Evolutionary conservation across 64 coral and sea anemone species (phyloP).

Genomic region (Dendrophyllia cribrosa): DNA sequence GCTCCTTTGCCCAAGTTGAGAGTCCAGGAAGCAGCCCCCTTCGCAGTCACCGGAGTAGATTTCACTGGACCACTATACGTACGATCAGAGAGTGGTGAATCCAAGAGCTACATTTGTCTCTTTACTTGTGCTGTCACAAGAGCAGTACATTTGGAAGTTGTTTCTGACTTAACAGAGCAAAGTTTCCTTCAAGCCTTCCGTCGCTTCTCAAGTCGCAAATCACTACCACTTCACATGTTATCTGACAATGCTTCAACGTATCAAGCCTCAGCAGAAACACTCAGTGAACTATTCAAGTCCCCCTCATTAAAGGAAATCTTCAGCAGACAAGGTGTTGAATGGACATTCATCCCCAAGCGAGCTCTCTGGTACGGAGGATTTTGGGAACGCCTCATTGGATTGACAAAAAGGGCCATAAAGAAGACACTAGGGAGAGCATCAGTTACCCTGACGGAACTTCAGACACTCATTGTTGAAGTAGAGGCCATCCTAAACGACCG

Average conservation of each 20-base stretch:
- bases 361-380: constrained; percentile 85
- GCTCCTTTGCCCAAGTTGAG: constrained; percentile 61
- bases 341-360: constrained; percentile 71
- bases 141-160: constrained; percentile 63
- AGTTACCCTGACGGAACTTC: constrained; percentile 19
- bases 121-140: constrained; percentile 54
- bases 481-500: constrained; percentile 76
- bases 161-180: constrained; percentile 44
- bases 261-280: constrained; percentile 26
- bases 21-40: constrained; percentile 50
- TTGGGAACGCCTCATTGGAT: constrained; percentile 70
- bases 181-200: constrained; percentile 66
- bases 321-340: constrained; percentile 54
- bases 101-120: constrained; percentile 51
- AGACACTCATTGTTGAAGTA: constrained; percentile 49
- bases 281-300: constrained; percentile 55
- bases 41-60: constrained; percentile 68
- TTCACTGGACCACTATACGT: constrained; percentile 48
- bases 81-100: neutral
- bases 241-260: constrained; percentile 78
- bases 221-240: constrained; percentile 51
- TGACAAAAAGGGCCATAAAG: constrained; percentile 59
- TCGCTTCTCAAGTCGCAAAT: constrained; percentile 44
- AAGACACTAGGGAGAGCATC: constrained; percentile 65
- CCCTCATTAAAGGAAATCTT: constrained; percentile 42